These are phyloP conservation scores for Ara ararauna DNA, from an alignment of 2,797 vertebrate genomes.

Conservation along the genomic window DNA sequence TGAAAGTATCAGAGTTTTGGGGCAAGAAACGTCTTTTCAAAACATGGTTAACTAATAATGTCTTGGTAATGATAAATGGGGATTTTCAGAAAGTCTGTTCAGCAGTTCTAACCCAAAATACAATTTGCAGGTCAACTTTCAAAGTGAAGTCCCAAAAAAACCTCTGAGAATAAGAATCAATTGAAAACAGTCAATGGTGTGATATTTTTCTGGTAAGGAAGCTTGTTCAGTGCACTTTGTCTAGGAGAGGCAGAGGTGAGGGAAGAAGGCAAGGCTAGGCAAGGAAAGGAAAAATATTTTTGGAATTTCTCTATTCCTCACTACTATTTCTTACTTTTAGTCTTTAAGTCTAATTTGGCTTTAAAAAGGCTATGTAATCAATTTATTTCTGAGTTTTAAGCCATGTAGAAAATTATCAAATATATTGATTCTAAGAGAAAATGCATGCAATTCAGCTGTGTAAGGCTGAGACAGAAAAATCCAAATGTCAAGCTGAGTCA, in stretches of 20 bases:
- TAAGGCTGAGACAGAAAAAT: constrained; percentile 51
- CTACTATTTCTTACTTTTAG: background rate
- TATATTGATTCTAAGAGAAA: constrained; percentile 30
- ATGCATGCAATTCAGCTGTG: constrained; percentile 29
- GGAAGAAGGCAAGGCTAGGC: background rate
- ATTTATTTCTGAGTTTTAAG: constrained; percentile 19
- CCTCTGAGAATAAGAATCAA: background rate
- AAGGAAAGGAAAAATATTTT: background rate
- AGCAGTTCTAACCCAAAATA: constrained; percentile 6
- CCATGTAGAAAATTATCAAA: background rate
- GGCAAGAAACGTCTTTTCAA: background rate
- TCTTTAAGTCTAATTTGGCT: background rate
- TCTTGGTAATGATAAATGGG: background rate
- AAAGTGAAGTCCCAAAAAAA: background rate
- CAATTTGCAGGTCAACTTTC: background rate
- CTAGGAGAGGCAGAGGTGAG: background rate
- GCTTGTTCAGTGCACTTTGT: background rate
- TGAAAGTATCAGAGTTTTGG: background rate
- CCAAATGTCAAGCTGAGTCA: constrained; percentile 58
- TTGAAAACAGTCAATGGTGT: background rate
- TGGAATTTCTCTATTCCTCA: background rate
- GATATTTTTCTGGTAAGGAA: background rate
- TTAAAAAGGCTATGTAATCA: background rate
- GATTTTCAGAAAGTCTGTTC: background rate
- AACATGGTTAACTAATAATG: background rate